Base-by-base conservation (phyloP, 2,888 invertebrate species). In the Rotaria sp. region DNA sequence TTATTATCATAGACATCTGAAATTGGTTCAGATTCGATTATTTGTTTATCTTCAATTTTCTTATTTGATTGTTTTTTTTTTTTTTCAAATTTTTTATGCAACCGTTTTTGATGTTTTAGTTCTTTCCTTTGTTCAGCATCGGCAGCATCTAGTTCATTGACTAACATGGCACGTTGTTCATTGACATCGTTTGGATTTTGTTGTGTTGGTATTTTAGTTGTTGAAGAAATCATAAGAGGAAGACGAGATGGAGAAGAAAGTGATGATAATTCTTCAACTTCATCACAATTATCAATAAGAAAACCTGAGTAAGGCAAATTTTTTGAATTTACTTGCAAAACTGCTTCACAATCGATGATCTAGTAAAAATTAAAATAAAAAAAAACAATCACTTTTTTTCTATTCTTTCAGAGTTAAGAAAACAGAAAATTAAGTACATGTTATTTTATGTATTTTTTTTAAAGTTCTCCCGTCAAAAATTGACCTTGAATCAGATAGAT, bases 221-320 rank as follows among this genome's bases (percentile, higher is more conserved):
- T 80, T 45, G 67, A 35, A 35, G 15, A 18, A 13, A 7, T 3
- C 5, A 18, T 11, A 11, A 18, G 35, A 5, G 5, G 8, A 30
- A 7, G 5, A 5, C 13, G n/a, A 24, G 26, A 4, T n/a, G 26
- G 45, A 26, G 41, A 26, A n/a, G 41, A n/a, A 10, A 8, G 0
- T 80, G 8, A 10, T 3, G n/a, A 26, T 30, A 35, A 15, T 18
- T 45, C n/a, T 45, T 80, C 80, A 13, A 50, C 50, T 80, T 80
- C 80, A 45, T 80, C 45, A 45, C 80, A 80, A 26, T 67, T 67
- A 21, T 80, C 80, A 45, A 80, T 80, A 26, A 80, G 80, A 80
- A 80, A 80, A 10, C 26, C 80, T 13, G 41, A 45, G 45, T 26
- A 41, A 41, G 80, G 26, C n/a, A 24, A 0, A 10, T 2, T 45